Base-by-base conservation (phyloP, 2,888 invertebrate species). In the Acronicta alni region DNA sequence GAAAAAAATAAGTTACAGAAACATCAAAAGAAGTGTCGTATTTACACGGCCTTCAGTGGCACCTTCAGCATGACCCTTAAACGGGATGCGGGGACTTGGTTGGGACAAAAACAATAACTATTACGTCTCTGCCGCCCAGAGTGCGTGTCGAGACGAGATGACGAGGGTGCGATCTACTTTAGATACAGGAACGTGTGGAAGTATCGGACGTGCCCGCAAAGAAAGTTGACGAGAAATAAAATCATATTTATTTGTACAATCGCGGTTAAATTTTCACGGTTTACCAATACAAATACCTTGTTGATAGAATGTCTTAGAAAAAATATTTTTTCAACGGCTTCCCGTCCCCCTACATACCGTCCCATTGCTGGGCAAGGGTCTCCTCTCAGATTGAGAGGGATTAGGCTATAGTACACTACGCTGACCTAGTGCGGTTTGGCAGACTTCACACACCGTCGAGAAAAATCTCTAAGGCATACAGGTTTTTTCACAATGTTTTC, bases 161-260 rank as follows among this genome's bases (percentile, higher is more conserved):
- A 72, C 67, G 56, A 72, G 72, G 72, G 72, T 72, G 9, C 57
- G 75, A 75, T 71, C 57, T 56, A 71, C 45, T 61, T 66, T 47
- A 72, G 72, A 75, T 75, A 66, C 52, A 74, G 32, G 37, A 38
- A 57, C 41, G 57, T 47, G 60, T 42, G 53, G 56, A 74, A 71
- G 46, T 45, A 41, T 26, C n/a, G 52, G 20, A 69, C 57, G 55
- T 55, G 70, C 32, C 23, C 20, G 14, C 18, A 46, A 45, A 56
- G 12, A 67, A 55, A 41, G 16, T 55, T 26, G 26, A 42, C 32
- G 15, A 32, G 16, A 53, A 55, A 55, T 44, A 20, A 53, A 56
- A 38, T 26, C 0, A 46, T 35, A 52, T 48, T 17, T 51, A 17
- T 57, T n/a, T 10, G 17, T 43, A n/a, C n/a, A n/a, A n/a, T n/a